These are phyloP conservation scores for Macrobrachium nipponense DNA, from an alignment of 1,140 invertebrate genomes.

Conservation along the genomic window DNA sequence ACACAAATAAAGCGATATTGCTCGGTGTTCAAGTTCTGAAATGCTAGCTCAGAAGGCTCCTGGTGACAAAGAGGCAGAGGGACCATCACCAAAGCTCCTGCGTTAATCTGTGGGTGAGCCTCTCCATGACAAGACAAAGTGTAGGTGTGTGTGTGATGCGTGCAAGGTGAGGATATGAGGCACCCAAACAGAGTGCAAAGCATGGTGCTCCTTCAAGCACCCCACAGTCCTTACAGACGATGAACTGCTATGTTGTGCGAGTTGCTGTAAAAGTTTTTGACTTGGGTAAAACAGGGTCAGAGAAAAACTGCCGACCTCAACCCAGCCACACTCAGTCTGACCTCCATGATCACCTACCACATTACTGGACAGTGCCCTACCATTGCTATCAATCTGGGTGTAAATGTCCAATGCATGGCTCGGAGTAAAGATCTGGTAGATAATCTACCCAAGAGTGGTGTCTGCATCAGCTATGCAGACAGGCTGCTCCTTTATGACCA, in stretches of 20 bases:
- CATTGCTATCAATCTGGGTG: neutral
- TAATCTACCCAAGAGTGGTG: constrained; percentile 5
- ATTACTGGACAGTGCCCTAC: neutral
- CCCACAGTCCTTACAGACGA: constrained; percentile 3
- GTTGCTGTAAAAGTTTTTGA: neutral
- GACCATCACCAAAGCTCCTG: neutral
- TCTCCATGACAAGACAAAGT: constrained; percentile 24
- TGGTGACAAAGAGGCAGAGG: neutral
- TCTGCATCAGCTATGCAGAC: constrained; percentile 21
- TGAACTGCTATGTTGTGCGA: neutral
- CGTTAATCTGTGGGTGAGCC: neutral
- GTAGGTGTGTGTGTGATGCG: constrained; percentile 2
- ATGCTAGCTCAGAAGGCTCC: neutral
- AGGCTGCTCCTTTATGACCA: constrained; percentile 7
- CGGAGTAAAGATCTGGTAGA: constrained; percentile 15
- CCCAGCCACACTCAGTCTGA: constrained; percentile 31
- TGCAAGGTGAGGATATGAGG: neutral
- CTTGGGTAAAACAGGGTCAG: neutral
- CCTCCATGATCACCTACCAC: neutral
- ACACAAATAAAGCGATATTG: neutral
- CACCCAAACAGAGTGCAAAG: no score
- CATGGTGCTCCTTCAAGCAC: neutral
- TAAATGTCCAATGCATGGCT: neutral
- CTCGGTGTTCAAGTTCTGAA: neutral
- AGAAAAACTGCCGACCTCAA: constrained; percentile 22